These are phyloP conservation scores for Seriola rivoliana DNA, from an alignment of 2,113 vertebrate genomes.

Conservation along the genomic window DNA sequence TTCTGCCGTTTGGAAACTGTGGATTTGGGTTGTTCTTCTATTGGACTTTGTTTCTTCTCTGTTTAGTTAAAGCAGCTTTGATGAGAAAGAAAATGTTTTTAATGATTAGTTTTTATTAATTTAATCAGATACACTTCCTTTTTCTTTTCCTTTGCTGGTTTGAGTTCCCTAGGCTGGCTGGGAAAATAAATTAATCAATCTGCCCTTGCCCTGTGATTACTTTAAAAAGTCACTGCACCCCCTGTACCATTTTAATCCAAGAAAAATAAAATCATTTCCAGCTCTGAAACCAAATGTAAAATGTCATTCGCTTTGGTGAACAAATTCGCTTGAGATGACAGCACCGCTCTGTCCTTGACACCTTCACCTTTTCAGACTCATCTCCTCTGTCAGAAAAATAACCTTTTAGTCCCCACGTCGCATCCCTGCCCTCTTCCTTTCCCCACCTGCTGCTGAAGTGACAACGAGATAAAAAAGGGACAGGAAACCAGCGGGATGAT, in stretches of 20 bases:
- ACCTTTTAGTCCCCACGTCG: conserved; percentile 17
- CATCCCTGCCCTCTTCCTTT: conserved; percentile 6
- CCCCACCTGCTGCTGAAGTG: conserved; percentile 26
- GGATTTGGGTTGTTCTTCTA: too few relatives aligned
- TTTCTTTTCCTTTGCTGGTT: too few relatives aligned
- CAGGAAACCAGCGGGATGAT: background rate
- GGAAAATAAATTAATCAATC: too few relatives aligned
- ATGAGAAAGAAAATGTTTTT: too few relatives aligned
- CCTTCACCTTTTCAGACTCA: conserved; percentile 42
- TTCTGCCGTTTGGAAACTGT: too few relatives aligned
- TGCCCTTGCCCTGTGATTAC: background rate
- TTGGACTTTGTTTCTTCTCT: too few relatives aligned
- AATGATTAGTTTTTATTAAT: too few relatives aligned
- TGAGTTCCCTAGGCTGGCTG: too few relatives aligned
- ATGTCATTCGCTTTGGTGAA: background rate
- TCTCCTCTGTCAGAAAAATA: conserved; percentile 20
- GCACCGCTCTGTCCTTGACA: conserved; percentile 28
- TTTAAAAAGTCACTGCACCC: background rate
- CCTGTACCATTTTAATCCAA: background rate
- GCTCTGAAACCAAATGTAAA: background rate
- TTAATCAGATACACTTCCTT: too few relatives aligned
- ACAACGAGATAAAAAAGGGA: background rate
- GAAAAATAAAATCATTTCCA: background rate
- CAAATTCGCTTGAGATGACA: background rate
- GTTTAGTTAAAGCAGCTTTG: too few relatives aligned